phyloP scores from a whole-genome alignment of 2,888 invertebrate genomes.

The Digitonthophagus gazella region DNA sequence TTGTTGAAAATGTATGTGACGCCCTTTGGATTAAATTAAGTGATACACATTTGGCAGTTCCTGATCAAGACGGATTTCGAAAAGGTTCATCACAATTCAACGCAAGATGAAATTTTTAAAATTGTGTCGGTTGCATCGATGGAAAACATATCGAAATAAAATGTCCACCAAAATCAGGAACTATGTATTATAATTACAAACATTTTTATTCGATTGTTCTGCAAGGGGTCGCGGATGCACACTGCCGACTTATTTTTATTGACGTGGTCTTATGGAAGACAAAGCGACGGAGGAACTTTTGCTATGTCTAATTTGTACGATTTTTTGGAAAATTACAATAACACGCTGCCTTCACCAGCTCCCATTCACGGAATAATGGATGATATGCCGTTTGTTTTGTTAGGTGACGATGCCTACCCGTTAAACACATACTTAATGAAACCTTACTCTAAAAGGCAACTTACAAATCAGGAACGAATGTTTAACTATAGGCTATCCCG shows the following conservation, averaged over 20 bases:
- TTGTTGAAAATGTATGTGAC: background rate
- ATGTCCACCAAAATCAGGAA: background rate
- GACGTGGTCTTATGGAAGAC: background rate
- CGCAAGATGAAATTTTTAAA: background rate
- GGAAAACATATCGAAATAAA: background rate
- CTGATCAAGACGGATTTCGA: background rate
- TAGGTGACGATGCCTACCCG: background rate
- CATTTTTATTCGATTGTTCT: background rate
- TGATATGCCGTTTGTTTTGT: constrained; percentile 1
- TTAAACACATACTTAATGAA: constrained; percentile 1
- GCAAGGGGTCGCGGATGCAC: background rate
- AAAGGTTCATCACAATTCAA: background rate
- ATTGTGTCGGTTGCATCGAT: background rate
- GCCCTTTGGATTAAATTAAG: background rate
- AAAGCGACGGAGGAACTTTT: background rate
- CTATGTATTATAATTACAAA: background rate
- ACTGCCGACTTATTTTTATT: background rate
- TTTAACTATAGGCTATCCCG: too few species aligned
- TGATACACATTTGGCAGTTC: background rate
- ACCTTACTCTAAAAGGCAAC: background rate
- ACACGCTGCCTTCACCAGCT: background rate
- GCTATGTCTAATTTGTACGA: too few species aligned
- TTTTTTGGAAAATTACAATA: constrained; percentile 9
- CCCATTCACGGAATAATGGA: background rate
- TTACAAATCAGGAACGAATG: too few species aligned